Evolutionary conservation across 2,113 vertebrate genomes (phyloP), one percentile per base, ranked within the genome.

Genomic region (Chauna torquata): DNA sequence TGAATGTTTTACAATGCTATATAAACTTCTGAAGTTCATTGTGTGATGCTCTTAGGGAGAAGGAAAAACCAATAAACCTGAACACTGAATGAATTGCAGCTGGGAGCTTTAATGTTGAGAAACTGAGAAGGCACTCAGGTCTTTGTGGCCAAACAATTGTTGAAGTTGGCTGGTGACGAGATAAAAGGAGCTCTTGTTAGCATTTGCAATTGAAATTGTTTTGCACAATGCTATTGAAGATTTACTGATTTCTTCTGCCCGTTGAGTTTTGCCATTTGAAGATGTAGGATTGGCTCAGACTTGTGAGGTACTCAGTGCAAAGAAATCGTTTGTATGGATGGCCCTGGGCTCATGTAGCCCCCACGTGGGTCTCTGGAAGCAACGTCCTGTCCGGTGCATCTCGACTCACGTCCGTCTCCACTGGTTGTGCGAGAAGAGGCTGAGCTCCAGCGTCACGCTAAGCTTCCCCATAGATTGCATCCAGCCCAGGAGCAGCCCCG

Each of bases 331-430:
- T 27, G 9, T 34, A 5, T 58, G 52, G 61, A 14, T n/a, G 49
- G 22, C 23, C 9, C 47, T 54, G 38, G 12, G 16, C 24, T 22
- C 1, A 0, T 47, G 1, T 1, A 18, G n/a, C 9, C 34, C 27
- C 32, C 82, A 24, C 10, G 12, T 8, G 11, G 71, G 32, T 36
- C 38, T 50, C 42, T 38, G 80, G 8, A 52, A 64, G 38, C 17
- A 42, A 30, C 2, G 9, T 44, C 24, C 52, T 66, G 30, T 40
- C 19, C 32, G 16, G 6, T 0, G 0, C 18, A 15, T n/a, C 38
- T 38, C 34, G 62, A 3, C 13, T 44, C 34, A 3, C 8, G 9
- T 38, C 55, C 36, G 11, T 34, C 52, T 50, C 57, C 58, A 22
- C 42, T 40, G 0, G 0, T 6, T 52, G 22, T 1, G 44, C 44